Conservation (phyloP, 1,140 invertebrate genomes). For the Cataglyphis hispanica region DNA sequence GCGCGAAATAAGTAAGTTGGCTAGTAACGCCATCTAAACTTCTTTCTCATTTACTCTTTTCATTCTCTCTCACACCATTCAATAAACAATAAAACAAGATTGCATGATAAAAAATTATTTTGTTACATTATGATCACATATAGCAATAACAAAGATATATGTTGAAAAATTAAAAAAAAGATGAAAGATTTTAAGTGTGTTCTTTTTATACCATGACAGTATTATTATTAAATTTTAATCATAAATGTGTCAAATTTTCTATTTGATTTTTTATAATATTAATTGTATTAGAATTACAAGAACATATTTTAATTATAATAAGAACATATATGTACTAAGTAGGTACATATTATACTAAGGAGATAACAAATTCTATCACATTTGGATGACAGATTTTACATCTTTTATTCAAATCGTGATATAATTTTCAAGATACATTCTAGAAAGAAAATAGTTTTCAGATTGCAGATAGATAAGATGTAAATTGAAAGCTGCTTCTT, state of each 20-base stretch:
- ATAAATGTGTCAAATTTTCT: background rate
- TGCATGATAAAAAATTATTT: slow-evolving; percentile 67
- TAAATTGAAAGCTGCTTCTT: slow-evolving; percentile 95
- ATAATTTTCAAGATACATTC: slow-evolving; percentile 91
- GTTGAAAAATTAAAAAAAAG: background rate
- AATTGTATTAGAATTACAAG: background rate
- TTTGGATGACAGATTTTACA: background rate
- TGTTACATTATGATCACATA: background rate
- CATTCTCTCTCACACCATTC: no score
- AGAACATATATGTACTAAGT: no score
- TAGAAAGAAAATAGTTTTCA: slow-evolving; percentile 91
- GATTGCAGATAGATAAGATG: slow-evolving; percentile 93
- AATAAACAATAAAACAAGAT: no score
- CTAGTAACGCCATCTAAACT: no score
- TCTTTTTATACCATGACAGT: background rate
- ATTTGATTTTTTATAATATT: background rate
- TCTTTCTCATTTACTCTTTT: no score
- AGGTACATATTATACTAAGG: slow-evolving; percentile 3
- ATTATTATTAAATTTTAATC: slow-evolving; percentile 7
- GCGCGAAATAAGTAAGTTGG: no score
- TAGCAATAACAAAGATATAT: slow-evolving; percentile 30
- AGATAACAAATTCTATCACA: background rate
- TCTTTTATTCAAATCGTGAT: slow-evolving; percentile 87
- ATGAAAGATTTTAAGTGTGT: background rate
- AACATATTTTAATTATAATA: no score